Base-by-base conservation (phyloP, 30 jellyfish, hydroid and myxozoan genomes). In the Pseudorhiza aurosa region DNA sequence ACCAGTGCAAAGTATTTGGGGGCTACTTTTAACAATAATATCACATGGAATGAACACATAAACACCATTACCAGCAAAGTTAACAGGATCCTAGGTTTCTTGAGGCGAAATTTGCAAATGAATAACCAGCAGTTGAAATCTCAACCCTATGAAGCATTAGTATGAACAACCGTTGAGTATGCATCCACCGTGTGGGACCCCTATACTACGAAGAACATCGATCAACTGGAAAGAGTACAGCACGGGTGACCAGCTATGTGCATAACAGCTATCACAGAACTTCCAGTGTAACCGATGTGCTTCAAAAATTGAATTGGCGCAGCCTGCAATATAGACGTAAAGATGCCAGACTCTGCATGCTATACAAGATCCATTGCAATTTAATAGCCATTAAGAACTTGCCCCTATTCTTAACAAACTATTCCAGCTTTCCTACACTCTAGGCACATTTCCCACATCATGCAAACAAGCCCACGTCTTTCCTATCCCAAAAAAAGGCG, bases 121-220 rank as follows among this genome's bases (percentile, higher is more conserved):
- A 74, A 49, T 58, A 53, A 55, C 65, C 64, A 36, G 65, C 75
- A 58, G 65, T 58, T 74, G 77, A 74, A 74, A 55, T 74, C 77
- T 4, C 87, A 74, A 74, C 77, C 87, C 64, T 76, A 76, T 76
- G 29, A 51, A 73, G 29, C 75, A 47, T 47, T 47, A 47, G 62
- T 47, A 3, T 8, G 87, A 51, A 50, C 88, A 75, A 75, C 79
- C 40, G 79, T 75, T 56, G 88, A 75, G 69, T 75, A 57, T 39
- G 68, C 79, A 28, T 75, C 88, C 79, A 60, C 88, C 8, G 88
- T 75, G 45, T 56, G 64, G 88, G 87, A 74, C 77, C 87, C 87
- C 64, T 74, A 37, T 55, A 74, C 76, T 28, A 74, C 31, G 30
- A 35, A 74, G 36, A 55, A 74, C 64, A 71, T 71, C 36, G 58